A percentile compares a stretch with the other conserved stretches of the same genome.
These are phyloP conservation scores for Lottia scabra DNA, from an alignment of 2,888 invertebrate species.

Conservation along the genomic window DNA sequence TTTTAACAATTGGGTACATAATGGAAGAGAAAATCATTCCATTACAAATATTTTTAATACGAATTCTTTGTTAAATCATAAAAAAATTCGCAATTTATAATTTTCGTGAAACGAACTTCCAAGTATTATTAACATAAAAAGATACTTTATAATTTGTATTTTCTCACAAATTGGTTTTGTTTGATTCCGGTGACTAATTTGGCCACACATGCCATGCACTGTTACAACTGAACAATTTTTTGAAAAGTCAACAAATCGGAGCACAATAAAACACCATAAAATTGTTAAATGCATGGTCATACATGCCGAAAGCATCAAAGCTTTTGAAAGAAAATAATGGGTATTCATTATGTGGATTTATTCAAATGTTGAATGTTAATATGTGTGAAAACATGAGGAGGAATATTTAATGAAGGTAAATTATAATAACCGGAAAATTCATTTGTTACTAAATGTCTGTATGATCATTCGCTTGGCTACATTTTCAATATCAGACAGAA, in stretches of 20 bases:
- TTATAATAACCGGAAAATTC: constrained; percentile 4
- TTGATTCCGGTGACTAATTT: no score
- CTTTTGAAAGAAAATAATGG: not conserved
- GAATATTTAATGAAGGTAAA: not conserved
- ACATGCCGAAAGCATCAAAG: not conserved
- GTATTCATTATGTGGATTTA: constrained; percentile 1
- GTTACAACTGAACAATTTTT: no score
- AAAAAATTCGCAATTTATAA: no score
- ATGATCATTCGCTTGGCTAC: not conserved
- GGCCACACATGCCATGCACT: no score
- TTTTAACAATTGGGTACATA: no score
- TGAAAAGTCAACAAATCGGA: not conserved
- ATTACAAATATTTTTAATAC: no score
- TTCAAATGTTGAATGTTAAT: not conserved
- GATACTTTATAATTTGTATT: no score
- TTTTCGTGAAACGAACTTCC: no score
- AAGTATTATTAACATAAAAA: no score
- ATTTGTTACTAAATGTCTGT: not conserved
- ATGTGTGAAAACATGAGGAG: not conserved
- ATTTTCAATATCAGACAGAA: not conserved
- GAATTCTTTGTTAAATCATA: no score
- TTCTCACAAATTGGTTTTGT: no score
- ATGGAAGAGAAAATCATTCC: no score
- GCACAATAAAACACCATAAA: not conserved
- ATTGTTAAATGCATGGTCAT: not conserved